Evolutionary conservation across 2,888 invertebrate genomes (phyloP), one percentile per base, ranked within the genome.

Genomic region (Drosophila borealis): DNA sequence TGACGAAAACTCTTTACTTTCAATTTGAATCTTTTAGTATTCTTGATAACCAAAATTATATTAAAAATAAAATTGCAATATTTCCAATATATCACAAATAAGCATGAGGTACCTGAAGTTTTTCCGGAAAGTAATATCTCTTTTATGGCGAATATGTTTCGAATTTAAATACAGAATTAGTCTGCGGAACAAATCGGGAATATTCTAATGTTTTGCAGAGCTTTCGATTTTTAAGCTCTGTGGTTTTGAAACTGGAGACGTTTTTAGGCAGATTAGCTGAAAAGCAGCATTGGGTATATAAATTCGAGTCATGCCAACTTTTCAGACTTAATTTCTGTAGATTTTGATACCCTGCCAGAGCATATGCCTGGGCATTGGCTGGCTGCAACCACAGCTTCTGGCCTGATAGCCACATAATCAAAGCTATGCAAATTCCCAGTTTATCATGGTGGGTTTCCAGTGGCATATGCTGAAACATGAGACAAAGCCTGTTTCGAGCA

Each of bases 391-490:
- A 14, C 45, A 29, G 54, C 64, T 50, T 9, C 50, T 54, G 53
- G 2, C 29, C 29, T 46, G 37, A 36, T 44, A 42, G 51, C 45
- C 8, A 2, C 56, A 42, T 29, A 62, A 67, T 48, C 67, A 67
- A 61, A 45, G 66, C 60, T 54, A 25, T 46, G 50, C 72, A 44
- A 51, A 60, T 71, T 75, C 60, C 63, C 64, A 54, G 34, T 59
- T 76, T 49, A 66, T 66, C 61, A 53, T 50, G 75, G 44, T 55
- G 62, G 79, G 72, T 56, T 72, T 73, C 37, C 80, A 76, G 76
- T 62, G 80, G 72, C 76, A 76, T 76, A 79, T 76, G 76, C 76
- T 75, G 72, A 78, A 78, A 78, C 78, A 66, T 67, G 78, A 80
- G 81, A 78, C 70, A 62, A 70, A 53, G 75, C 79, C 79, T 41